A percentile compares a stretch with the other conserved stretches of the same genome.
These are phyloP conservation scores for Chirona hameri DNA, from an alignment of 2,888 invertebrate species.

Conservation along the genomic window DNA sequence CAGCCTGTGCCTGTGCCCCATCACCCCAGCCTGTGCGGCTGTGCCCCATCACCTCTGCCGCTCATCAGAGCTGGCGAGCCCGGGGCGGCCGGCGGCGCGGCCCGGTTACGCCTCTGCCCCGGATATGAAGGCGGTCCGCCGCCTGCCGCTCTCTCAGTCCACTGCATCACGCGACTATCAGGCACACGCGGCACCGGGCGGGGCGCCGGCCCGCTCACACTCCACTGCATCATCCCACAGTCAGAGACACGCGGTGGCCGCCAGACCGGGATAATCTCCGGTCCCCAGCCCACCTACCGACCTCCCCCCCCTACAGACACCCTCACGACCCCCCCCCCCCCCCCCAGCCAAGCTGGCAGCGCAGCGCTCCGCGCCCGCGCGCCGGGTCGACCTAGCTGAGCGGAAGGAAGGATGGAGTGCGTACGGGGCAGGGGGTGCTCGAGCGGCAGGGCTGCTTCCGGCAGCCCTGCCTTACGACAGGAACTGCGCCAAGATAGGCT, in stretches of 20 bases:
- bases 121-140: background rate
- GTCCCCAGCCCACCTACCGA: no score
- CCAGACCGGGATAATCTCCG: background rate
- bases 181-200: background rate
- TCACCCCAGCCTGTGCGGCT: background rate
- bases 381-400: no score
- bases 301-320: background rate
- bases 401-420: no score
- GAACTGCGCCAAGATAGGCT: no score
- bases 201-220: background rate
- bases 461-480: no score
- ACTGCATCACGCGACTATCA: slow-evolving; percentile 23
- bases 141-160: background rate
- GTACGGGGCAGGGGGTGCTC: no score
- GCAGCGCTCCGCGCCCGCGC: no score
- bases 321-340: no score
- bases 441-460: no score
- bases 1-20: background rate
- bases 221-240: background rate
- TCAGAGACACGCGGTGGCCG: background rate
- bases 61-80: background rate
- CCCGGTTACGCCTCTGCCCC: background rate
- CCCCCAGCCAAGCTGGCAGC: background rate
- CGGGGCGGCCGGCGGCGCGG: background rate
- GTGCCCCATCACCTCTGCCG: background rate